These are phyloP conservation scores for Ophioninae sp. DNA, from an alignment of 2,888 invertebrate genomes.

Conservation along the genomic window DNA sequence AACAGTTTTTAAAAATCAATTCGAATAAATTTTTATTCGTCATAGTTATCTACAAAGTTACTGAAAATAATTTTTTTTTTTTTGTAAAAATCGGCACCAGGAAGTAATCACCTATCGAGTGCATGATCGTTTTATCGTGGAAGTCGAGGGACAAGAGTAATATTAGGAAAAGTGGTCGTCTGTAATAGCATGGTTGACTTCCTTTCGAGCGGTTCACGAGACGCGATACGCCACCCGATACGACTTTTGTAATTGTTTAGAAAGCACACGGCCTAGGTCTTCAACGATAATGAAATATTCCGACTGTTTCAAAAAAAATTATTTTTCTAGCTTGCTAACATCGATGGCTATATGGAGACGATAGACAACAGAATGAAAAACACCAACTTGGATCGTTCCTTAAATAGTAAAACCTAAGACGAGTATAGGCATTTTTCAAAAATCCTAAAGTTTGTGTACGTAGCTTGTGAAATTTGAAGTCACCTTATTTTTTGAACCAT, in stretches of 20 bases:
- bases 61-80: no score
- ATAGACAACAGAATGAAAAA: not conserved
- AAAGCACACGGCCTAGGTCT: constrained; percentile 34
- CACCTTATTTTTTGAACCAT: no score
- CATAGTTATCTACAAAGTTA: no score
- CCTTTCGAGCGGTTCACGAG: constrained; percentile 22
- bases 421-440: no score
- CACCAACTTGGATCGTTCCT: not conserved
- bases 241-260: constrained; percentile 54
- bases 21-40: no score
- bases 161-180: constrained; percentile 44
- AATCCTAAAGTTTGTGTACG: no score
- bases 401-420: no score
- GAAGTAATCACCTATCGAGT: constrained; percentile 28
- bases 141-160: constrained; percentile 34
- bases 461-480: no score
- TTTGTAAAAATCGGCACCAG: not conserved
- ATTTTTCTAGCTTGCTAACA: constrained; percentile 22
- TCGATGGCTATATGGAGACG: not conserved
- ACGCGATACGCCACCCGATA: constrained; percentile 43
- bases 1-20: no score
- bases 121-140: constrained; percentile 43
- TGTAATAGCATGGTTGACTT: constrained; percentile 46
- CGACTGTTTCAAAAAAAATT: constrained; percentile 32
- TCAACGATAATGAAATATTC: constrained; percentile 28